Evolutionary conservation across 2,888 invertebrate genomes (phyloP).

Genomic region (Tenthredo notha): DNA sequence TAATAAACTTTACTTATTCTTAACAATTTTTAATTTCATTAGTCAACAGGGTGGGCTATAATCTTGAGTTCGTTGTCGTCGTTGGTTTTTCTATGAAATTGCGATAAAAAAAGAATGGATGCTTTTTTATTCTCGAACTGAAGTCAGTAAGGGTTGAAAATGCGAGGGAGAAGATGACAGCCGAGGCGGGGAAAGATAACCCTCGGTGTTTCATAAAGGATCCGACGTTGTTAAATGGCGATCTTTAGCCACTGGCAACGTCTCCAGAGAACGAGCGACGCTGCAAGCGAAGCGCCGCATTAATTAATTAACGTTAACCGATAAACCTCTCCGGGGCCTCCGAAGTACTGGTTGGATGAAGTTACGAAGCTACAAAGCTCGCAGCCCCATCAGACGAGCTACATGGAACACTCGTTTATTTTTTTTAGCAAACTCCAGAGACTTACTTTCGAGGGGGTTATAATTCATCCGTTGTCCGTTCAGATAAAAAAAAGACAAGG

Average conservation of each 20-base stretch:
- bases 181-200: constrained; percentile 24
- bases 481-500: neutral
- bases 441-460: neutral
- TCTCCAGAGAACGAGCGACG: constrained; percentile 25
- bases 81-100: neutral
- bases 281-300: constrained; percentile 40
- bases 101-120: neutral
- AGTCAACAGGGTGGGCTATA: neutral
- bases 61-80: neutral
- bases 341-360: constrained; percentile 35
- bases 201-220: constrained; percentile 41
- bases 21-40: neutral
- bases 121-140: neutral
- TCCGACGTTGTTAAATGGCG: constrained; percentile 43
- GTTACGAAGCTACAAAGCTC: constrained; percentile 28
- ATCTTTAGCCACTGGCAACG: constrained; percentile 14
- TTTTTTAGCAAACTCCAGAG: constrained; percentile 13
- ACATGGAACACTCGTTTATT: neutral
- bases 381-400: constrained; percentile 9
- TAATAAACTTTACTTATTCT: neutral
- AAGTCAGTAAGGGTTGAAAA: constrained; percentile 19
- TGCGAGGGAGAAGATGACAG: constrained; percentile 13
- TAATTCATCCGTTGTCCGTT: neutral
- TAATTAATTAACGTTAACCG: constrained; percentile 50
- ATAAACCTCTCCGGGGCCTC: constrained; percentile 44